Base-by-base conservation (phyloP, 2,113 vertebrate species). In the Planiliza haematocheilus region DNA sequence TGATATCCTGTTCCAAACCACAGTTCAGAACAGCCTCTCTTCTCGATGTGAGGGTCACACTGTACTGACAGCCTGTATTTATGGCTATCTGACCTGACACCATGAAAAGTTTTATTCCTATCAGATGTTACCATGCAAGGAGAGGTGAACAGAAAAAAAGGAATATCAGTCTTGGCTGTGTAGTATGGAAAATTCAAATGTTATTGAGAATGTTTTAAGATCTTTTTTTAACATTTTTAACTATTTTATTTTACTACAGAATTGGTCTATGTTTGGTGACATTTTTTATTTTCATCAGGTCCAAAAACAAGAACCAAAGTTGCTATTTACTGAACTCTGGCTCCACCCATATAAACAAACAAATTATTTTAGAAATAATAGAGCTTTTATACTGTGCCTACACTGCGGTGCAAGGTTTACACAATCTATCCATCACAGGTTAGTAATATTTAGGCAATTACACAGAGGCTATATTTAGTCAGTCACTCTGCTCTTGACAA, bases 321-420 rank as follows among this genome's bases (percentile, higher is more conserved):
- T 58, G 30, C 62, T 78, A 88, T 87, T 85, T 75, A 81, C 96
- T 1, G 88, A 93, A 41, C 93, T 24, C 94, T 95, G 1, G 91
- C 94, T 91, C 0, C 93, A 87, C 20, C 94, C 94, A 0, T 94
- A 95, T 82, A 90, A 92, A 90, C 83, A 91, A 91, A 90, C 86
- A 90, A 88, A 88, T 89, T 70, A 82, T 88, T 87, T 72, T 73
- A 73, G 75, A 89, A 84, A 90, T 86, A 86, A 82, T 89, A 77
- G 61, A 76, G 43, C 50, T 56, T 92, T 91, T 88, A 82, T 88
- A 41, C 74, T 14, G 48, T 59, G 60, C 24, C 64, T 74, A 24
- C 38, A 59, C 59, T 59, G 74, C 70, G 58, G 49, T 34, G 42
- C 45, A 67, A 57, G 39, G 70, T 69, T 70, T 66, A 51, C 45